phyloP scores from a whole-genome alignment of 2,888 invertebrate genomes.

The Thera britannica region DNA sequence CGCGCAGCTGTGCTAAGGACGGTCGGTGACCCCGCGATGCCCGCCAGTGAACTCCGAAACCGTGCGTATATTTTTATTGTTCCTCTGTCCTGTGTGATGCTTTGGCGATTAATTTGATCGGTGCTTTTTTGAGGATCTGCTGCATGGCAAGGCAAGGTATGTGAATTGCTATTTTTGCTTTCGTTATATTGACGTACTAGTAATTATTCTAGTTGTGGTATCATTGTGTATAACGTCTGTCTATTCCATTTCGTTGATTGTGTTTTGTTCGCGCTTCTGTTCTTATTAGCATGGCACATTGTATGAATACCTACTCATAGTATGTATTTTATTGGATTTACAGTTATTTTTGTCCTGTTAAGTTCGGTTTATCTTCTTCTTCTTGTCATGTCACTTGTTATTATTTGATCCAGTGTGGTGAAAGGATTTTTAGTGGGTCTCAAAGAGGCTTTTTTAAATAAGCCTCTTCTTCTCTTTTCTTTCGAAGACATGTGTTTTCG shows the following conservation, averaged over 20 bases:
- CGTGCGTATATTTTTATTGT: conserved; percentile 70
- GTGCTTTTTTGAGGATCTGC: conserved; percentile 21
- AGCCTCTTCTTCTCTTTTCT: too few relatives aligned
- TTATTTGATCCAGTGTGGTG: too few relatives aligned
- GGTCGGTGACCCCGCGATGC: conserved; percentile 81
- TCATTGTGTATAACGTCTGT: not conserved
- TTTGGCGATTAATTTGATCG: conserved; percentile 41
- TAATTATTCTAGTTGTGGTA: not conserved
- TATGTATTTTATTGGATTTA: not conserved
- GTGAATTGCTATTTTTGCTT: conserved; percentile 17
- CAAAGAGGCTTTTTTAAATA: too few relatives aligned
- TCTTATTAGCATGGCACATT: not conserved
- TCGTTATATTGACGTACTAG: not conserved
- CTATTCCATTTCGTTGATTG: not conserved
- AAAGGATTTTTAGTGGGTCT: too few relatives aligned
- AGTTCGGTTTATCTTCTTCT: not conserved
- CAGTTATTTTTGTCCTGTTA: not conserved
- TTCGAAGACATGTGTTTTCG: too few relatives aligned
- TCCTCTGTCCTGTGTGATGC: conserved; percentile 48
- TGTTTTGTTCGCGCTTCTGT: not conserved
- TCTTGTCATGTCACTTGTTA: too few relatives aligned
- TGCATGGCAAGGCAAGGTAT: conserved; percentile 25
- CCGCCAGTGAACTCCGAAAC: conserved; percentile 83
- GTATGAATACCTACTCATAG: not conserved
- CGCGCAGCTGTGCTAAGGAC: conserved; percentile 81